Base-by-base conservation (phyloP, 2,113 vertebrate species). In the Syngnathus typhle region DNA sequence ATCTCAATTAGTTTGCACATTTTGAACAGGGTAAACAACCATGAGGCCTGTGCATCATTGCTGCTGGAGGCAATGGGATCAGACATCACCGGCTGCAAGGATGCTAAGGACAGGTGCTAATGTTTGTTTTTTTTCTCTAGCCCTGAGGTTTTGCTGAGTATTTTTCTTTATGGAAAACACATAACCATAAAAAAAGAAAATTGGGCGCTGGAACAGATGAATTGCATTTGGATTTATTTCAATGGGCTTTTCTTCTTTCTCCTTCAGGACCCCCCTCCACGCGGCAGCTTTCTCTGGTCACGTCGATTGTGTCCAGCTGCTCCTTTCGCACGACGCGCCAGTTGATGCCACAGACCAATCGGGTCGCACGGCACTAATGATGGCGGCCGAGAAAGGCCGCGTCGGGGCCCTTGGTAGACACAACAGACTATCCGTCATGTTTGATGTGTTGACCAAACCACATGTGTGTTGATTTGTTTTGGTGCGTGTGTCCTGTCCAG, bases 221-320 rank as follows among this genome's bases (percentile, higher is more conserved):
- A 7, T 49, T 3, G 32, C 11, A 21, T 27, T 23, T 7, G 13
- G 18, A 46, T 16, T 43, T 2, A 43, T 9, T 13, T 46, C 13
- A 46, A 43, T 6, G 27, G 23, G n/a, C 19, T 52, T 9, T 49
- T 60, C 9, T 38, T 23, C 10, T 38, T 44, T 19, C 59, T 61
- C 52, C 43, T 63, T 47, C 71, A 92, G 97, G 82, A 97, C 94
- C 0, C 94, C 97, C 11, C 94, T 99, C 52, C 97, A 99, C 0
- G 96, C 95, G 0, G 96, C 97, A 4, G 94, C 95, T 2, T 98
- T 98, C 2, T 88, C 90, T 0, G 94, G 95, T 32, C 95, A 95
- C 0, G 85, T 94, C 10, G 95, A 96, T 70, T 98, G 96, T 75
- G 73, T 98, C 78, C 93, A 95, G 89, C 90, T 99, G 55, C 94